Base-by-base conservation (phyloP, 2,888 invertebrate species). In the Zhuqinia jingwanae region DNA sequence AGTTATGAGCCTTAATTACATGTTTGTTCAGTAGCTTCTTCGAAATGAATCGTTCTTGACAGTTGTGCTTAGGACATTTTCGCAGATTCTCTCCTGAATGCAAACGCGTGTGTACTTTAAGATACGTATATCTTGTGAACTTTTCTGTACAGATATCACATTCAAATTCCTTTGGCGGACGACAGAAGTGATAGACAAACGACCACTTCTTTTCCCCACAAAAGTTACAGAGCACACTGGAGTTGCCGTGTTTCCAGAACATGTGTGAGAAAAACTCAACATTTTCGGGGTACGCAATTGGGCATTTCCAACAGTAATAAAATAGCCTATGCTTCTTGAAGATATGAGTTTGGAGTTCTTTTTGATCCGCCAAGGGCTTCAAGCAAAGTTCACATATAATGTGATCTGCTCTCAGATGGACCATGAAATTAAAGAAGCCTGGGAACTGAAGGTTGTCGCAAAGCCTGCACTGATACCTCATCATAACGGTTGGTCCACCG, bases 191-290 rank as follows among this genome's bases (percentile, higher is more conserved):
- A 93, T 97, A 97, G 6, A 97, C 96, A 92, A 97, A 97, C 0
- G 96, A 96, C 97, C 97, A 97, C 91, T 97, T 97, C 92, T 97
- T 97, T 91, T 97, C 96, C 77, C 97, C 92, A 92, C 97, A 97
- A 91, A 94, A 95, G 92, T 96, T 96, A 92, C 97, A 97, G 47
- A 95, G 92, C 1, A 96, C 95, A 92, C 97, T 97, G 92, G 97
- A 96, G 1, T 97, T 97, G 25, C 97, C 97, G 92, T 97, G 97
- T 92, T 97, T 97, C 97, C 97, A 97, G 92, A 97, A 97, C 82
- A 97, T 93, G 93, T 97, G 97, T 92, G 96, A 96, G 17, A 96
- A 96, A 86, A 97, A 97, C 91, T 97, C 97, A 80, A 95, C 95
- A 92, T 97, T 97, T 92, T 97, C 97, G 90, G 96, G 94, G 92